phyloP scores from a whole-genome alignment of 2,797 vertebrate species.

The Spea hammondii region DNA sequence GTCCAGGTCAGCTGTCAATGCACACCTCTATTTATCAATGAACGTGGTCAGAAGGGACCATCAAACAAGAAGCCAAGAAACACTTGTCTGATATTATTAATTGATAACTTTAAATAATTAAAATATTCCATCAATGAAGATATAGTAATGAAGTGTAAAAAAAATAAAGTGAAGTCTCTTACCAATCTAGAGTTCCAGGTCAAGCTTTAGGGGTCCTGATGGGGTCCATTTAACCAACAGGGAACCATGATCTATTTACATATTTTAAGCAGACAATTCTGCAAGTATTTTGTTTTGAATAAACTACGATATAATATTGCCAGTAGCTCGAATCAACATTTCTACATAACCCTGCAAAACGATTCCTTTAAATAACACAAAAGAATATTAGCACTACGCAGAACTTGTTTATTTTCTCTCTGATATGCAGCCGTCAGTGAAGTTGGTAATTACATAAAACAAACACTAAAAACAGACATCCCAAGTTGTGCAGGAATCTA shows the following conservation, averaged over 20 bases:
- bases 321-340: constrained; percentile 27
- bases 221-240: too few species aligned
- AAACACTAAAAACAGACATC: constrained; percentile 35
- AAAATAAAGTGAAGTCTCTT: constrained; percentile 13
- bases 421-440: constrained; percentile 43
- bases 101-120: too few species aligned
- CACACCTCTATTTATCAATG: too few species aligned
- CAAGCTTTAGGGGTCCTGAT: too few species aligned
- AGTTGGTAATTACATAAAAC: constrained; percentile 46
- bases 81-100: too few species aligned
- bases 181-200: background rate
- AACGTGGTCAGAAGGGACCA: too few species aligned
- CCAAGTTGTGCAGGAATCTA: constrained; percentile 46
- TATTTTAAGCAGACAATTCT: too few species aligned
- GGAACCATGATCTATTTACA: too few species aligned
- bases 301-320: constrained; percentile 1
- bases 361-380: background rate
- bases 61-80: too few species aligned
- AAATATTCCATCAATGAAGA: too few species aligned
- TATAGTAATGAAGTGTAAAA: too few species aligned
- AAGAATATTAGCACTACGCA: background rate
- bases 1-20: too few species aligned
- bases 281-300: background rate
- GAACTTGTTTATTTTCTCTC: constrained; percentile 8
- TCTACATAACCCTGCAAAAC: constrained; percentile 10